Base-by-base conservation (phyloP, 2,797 vertebrate genomes). In the Caiman crocodilus region DNA sequence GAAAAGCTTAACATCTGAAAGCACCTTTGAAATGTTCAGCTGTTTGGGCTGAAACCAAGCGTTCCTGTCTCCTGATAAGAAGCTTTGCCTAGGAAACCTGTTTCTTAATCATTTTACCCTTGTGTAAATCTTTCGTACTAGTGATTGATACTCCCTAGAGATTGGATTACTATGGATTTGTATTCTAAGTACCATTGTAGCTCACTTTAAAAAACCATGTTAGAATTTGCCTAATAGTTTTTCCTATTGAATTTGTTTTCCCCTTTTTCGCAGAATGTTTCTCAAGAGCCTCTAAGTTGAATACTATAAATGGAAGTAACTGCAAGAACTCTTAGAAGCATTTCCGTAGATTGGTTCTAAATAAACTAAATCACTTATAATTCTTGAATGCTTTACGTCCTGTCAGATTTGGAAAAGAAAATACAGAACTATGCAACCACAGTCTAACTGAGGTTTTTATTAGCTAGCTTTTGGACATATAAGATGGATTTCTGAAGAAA, bases 381-480 rank as follows among this genome's bases (percentile, higher is more conserved):
- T 87, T 76, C 84, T 23, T 3, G 58, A 83, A 60, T 82, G 75
- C 73, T 74, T 76, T 30, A 7, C 14, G 1, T 89, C 26, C n/a
- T 64, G 42, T 85, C 85, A 55, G 25, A 69, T 78, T 94, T 60
- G 23, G 16, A 5, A 0, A 12, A 32, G 25, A 4, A 57, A 15
- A 57, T 55, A 35, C 32, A 28, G 14, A 56, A 10, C 7, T 4
- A 67, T 85, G 2, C 64, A 4, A 6, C 17, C 5, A 93, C 23
- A 77, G 14, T 65, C 21, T 42, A 32, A 14, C 20, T 32, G n/a
- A 67, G 15, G 59, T 69, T 76, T 56, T 88, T 18, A 58, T 69
- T 77, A 78, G 69, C 16, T 73, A 55, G 8, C 14, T 90, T 89
- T 87, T 90, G 30, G 50, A 63, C 42, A 87, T 88, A 28, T 79